phyloP scores from a whole-genome alignment of 2,113 vertebrate genomes.

The Oreochromis tanganicae region DNA sequence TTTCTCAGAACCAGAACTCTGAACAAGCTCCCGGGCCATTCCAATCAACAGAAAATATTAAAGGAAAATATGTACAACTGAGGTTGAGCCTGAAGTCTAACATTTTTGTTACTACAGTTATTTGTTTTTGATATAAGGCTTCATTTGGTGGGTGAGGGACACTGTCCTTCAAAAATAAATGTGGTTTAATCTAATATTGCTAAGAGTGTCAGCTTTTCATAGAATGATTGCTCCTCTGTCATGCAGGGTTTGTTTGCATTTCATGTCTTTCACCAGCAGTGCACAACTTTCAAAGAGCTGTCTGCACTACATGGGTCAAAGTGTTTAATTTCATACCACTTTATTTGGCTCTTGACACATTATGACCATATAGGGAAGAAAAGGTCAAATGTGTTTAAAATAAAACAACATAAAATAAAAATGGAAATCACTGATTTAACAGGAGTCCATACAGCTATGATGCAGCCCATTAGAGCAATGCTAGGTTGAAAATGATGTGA shows the following conservation, averaged over 20 bases:
- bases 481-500: background rate
- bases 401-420: background rate
- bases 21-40: slow-evolving; percentile 60
- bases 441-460: background rate
- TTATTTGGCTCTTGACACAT: background rate
- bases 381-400: background rate
- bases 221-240: background rate
- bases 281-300: background rate
- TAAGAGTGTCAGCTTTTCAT: background rate
- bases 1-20: slow-evolving; percentile 39
- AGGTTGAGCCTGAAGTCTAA: slow-evolving; percentile 18
- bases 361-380: background rate
- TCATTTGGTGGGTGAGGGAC: slow-evolving; percentile 36
- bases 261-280: background rate
- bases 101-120: slow-evolving; percentile 52
- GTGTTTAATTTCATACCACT: background rate
- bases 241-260: background rate
- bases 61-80: background rate
- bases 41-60: slow-evolving; percentile 44
- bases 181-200: background rate
- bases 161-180: slow-evolving; percentile 72
- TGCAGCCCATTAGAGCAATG: background rate
- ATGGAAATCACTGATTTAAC: background rate
- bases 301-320: background rate
- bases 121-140: slow-evolving; percentile 60